Evolutionary conservation across 1,140 invertebrate species (phyloP).

Genomic region (Riptortus pedestris): DNA sequence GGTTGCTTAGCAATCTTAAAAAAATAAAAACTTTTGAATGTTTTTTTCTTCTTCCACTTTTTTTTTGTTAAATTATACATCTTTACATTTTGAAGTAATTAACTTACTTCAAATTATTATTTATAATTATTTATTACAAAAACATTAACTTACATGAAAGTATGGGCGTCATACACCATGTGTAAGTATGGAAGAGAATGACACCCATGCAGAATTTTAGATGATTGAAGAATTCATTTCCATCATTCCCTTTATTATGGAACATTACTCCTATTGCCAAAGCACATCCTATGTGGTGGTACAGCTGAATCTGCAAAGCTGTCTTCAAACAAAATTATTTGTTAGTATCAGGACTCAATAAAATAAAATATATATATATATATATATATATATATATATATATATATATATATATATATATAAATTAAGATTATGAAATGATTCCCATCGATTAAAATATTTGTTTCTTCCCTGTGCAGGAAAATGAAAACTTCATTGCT

Average conservation of each 20-base stretch:
- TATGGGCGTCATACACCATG: constrained; percentile 52
- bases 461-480: too few species aligned
- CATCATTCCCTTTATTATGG: constrained; percentile 48
- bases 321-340: constrained; percentile 26
- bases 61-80: neutral
- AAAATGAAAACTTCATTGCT: too few species aligned
- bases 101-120: too few species aligned
- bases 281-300: constrained; percentile 48
- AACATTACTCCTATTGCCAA: constrained; percentile 47
- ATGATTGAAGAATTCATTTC: constrained; percentile 52
- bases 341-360: neutral
- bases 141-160: constrained; percentile 36
- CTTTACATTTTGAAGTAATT: too few species aligned
- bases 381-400: too few species aligned
- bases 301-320: constrained; percentile 46
- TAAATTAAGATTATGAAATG: too few species aligned
- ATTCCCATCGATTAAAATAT: too few species aligned
- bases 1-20: too few species aligned
- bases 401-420: too few species aligned
- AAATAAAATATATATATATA: neutral
- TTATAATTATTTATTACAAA: too few species aligned
- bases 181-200: constrained; percentile 52
- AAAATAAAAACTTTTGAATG: too few species aligned
- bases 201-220: constrained; percentile 53
- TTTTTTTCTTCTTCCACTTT: too few species aligned